Base-by-base conservation (phyloP, 2,888 invertebrate genomes). In the Troides helena region DNA sequence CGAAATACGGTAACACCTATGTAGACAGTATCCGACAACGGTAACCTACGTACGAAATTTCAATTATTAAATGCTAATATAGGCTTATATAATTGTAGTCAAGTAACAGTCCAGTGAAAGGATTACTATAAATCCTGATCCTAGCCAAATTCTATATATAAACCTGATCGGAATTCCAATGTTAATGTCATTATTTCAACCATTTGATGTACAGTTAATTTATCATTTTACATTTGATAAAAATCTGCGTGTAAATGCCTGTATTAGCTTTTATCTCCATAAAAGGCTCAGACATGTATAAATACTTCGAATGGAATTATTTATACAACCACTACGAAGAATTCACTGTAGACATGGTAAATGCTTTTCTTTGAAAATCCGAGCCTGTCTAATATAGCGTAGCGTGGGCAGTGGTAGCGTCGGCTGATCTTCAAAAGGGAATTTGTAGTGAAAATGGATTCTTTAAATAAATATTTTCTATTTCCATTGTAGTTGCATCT, bases 291-390 rank as follows among this genome's bases (percentile, higher is more conserved):
- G 53, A 53, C 53, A 53, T n/a, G 8, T 58, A 23, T 2, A n/a
- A 58, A 25, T 58, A 23, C 58, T n/a, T 58, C 12, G 25, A 10
- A n/a, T 58, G n/a, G 23, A 58, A 10, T 25, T 58, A 58, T 58
- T 58, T 58, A 14, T 25, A 25, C 14, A 58, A 53, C 18, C 53
- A 53, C 53, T 53, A n/a, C 53, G 8, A 53, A 53, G 53, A 53
- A 53, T 53, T 60, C 36, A 36, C n/a, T 39, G 36, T 60, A 60
- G 36, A 60, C 7, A 18, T 36, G 18, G n/a, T 53, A 53, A 53
- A 53, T 53, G 53, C 53, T 53, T 69, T 60, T 64, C 65, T 65
- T 69, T 65, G 65, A 69, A 50, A 65, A 65, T 50, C 57, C 36
- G 18, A 50, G 57, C 61, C 39, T 21, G 58, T 53, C 36, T 67